A percentile compares a stretch with the other conserved stretches of the same genome.
Conservation (phyloP, 2,888 invertebrate genomes). For the Epinotia bilunana region DNA sequence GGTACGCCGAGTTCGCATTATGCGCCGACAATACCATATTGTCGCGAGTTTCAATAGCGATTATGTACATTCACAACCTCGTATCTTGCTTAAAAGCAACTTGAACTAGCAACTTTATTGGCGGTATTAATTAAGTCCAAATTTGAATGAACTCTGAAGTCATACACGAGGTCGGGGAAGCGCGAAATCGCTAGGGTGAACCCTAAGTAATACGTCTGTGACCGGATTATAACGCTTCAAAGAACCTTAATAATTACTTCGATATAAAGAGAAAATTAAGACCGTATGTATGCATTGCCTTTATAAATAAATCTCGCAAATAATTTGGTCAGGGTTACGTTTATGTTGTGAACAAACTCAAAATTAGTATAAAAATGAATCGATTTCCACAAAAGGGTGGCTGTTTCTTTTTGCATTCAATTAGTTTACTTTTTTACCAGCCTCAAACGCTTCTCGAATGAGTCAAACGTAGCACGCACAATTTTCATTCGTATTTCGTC, state of each 20-base stretch:
- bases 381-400: too few species aligned
- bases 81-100: neutral
- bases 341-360: neutral
- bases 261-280: constrained; percentile 15
- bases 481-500: neutral
- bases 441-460: neutral
- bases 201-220: constrained; percentile 31
- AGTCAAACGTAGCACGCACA: neutral
- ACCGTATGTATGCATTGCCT: neutral
- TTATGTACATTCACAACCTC: neutral
- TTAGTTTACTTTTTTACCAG: neutral
- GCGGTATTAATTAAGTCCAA: neutral
- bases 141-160: neutral
- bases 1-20: constrained; percentile 31
- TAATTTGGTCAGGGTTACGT: neutral
- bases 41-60: constrained; percentile 30
- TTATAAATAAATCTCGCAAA: neutral
- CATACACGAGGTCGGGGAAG: neutral
- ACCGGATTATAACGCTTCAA: constrained; percentile 35
- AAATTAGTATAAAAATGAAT: too few species aligned
- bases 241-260: constrained; percentile 25
- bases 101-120: neutral
- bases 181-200: constrained; percentile 11
- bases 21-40: constrained; percentile 33
- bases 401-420: too few species aligned